A percentile compares a stretch with the other conserved stretches of the same genome.
Evolutionary conservation across 2,797 vertebrate species (phyloP).

Genomic region (Carapus acus): DNA sequence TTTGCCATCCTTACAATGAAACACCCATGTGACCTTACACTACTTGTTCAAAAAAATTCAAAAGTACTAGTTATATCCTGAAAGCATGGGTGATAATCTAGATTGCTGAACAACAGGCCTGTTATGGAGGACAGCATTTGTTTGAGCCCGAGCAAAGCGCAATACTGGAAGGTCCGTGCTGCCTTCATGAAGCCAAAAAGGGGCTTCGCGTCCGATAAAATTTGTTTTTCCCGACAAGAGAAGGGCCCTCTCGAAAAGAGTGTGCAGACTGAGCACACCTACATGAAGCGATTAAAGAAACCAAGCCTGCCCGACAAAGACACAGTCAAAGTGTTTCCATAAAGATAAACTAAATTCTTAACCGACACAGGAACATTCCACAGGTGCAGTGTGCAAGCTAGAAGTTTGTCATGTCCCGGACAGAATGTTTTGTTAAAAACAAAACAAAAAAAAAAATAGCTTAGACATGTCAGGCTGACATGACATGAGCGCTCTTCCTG

Average conservation of each 20-base stretch:
- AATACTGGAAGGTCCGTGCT: constrained; percentile 40
- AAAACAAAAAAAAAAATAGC: constrained; percentile 44
- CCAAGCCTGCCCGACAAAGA: constrained; percentile 9
- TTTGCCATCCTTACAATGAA: constrained; percentile 1
- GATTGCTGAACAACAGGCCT: constrained; percentile 47
- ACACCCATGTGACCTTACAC: not conserved
- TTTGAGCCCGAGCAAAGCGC: constrained; percentile 43
- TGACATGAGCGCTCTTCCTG: constrained; percentile 38
- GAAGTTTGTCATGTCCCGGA: constrained; percentile 39
- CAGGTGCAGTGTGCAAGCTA: constrained; percentile 9
- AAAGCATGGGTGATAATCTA: constrained; percentile 27
- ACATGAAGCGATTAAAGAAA: constrained; percentile 16
- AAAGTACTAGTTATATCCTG: no score
- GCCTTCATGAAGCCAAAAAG: constrained; percentile 42
- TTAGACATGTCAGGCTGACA: constrained; percentile 56
- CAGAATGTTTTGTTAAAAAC: constrained; percentile 52
- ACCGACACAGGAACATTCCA: constrained; percentile 22
- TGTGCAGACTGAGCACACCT: constrained; percentile 22
- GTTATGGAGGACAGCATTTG: constrained; percentile 50
- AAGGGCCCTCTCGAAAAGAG: constrained; percentile 35
- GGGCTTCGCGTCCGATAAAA: constrained; percentile 54
- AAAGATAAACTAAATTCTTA: constrained; percentile 21
- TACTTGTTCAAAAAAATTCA: constrained; percentile 10
- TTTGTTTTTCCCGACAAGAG: constrained; percentile 49
- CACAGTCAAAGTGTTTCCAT: constrained; percentile 17